phyloP scores from a whole-genome alignment of 2,888 invertebrate genomes.

The Sthenelais limicola region DNA sequence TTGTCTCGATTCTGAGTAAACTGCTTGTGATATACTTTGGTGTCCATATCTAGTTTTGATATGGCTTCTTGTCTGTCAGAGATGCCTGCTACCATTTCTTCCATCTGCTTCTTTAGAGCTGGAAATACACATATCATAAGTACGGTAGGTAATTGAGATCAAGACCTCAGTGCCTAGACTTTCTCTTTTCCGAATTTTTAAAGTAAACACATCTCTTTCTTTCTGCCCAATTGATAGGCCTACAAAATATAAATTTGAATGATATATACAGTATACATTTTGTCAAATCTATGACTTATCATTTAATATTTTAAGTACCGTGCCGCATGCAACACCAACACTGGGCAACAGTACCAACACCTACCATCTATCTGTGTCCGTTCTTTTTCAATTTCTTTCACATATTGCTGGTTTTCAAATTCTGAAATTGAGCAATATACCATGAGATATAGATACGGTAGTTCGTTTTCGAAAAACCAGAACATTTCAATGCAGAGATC shows the following conservation, averaged over 20 bases:
- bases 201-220: too few relatives aligned
- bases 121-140: background rate
- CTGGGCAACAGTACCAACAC: too few relatives aligned
- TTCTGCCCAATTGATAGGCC: background rate
- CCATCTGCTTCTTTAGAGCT: slow-evolving; percentile 21
- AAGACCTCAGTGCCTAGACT: too few relatives aligned
- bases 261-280: background rate
- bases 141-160: too few relatives aligned
- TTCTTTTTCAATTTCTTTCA: slow-evolving; percentile 31
- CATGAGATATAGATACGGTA: too few relatives aligned
- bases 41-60: slow-evolving; percentile 17
- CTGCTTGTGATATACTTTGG: slow-evolving; percentile 29
- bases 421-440: slow-evolving; percentile 12
- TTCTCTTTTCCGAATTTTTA: too few relatives aligned
- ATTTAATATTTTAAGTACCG: too few relatives aligned
- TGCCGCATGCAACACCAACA: too few relatives aligned
- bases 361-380: slow-evolving; percentile 3
- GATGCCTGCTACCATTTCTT: background rate
- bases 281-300: too few relatives aligned
- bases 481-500: too few relatives aligned
- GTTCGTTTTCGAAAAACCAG: too few relatives aligned
- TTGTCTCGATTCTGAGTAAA: slow-evolving; percentile 33
- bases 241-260: background rate
- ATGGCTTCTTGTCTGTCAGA: background rate
- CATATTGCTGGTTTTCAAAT: slow-evolving; percentile 28